These are phyloP conservation scores for Tilapia sparmanii DNA, from an alignment of 2,113 vertebrate genomes.

Conservation along the genomic window DNA sequence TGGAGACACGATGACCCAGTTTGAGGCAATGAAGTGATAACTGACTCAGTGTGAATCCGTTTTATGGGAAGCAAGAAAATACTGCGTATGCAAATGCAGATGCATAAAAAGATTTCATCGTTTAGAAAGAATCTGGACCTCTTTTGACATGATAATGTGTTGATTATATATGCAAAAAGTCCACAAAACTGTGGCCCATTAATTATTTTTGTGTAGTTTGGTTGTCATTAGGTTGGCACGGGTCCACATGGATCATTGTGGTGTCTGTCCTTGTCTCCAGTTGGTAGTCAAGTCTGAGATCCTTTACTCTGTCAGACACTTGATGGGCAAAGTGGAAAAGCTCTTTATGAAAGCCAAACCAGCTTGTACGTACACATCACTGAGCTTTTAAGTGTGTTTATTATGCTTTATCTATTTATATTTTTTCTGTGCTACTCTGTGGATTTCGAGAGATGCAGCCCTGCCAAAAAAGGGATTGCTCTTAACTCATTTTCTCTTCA, in stretches of 20 bases:
- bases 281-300: background rate
- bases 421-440: background rate
- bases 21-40: conserved; percentile 47
- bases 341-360: background rate
- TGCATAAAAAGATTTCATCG: conserved; percentile 1
- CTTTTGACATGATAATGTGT: conserved; percentile 15
- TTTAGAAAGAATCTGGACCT: conserved; percentile 12
- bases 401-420: background rate
- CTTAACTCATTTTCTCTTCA: background rate
- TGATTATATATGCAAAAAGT: conserved; percentile 22
- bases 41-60: conserved; percentile 31
- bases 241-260: background rate
- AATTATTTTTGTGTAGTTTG: conserved; percentile 5
- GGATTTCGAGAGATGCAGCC: background rate
- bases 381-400: background rate
- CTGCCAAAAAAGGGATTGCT: background rate
- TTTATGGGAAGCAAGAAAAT: conserved; percentile 17
- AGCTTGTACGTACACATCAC: background rate
- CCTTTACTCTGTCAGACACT: background rate
- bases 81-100: conserved; percentile 34
- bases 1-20: conserved; percentile 59
- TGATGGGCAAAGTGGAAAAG: conserved; percentile 23
- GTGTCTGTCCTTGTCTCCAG: background rate
- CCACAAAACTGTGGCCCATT: conserved; percentile 1
- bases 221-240: background rate